phyloP scores from a whole-genome alignment of 1,140 invertebrate genomes.

The Linepithema humile region DNA sequence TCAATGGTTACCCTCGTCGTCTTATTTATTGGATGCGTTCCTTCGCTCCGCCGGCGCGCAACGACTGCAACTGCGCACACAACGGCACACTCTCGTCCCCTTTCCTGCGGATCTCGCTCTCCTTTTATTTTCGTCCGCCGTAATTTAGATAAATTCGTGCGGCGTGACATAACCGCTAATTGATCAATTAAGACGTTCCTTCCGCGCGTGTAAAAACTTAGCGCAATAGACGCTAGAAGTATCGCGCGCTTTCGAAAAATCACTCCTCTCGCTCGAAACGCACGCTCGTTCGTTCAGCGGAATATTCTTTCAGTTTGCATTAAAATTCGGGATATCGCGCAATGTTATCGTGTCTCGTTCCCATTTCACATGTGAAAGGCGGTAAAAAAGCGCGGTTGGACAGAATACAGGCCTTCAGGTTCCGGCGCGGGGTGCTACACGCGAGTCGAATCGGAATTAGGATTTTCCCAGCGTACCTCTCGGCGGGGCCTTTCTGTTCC shows the following conservation, averaged over 20 bases:
- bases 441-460: constrained; percentile 36
- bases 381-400: background rate
- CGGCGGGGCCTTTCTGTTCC: constrained; percentile 40
- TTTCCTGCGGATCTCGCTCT: background rate
- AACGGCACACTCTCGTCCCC: constrained; percentile 43
- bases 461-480: constrained; percentile 17
- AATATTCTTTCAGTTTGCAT: background rate
- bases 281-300: too few species aligned
- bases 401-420: background rate
- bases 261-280: background rate
- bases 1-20: constrained; percentile 82
- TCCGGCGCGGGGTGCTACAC: background rate
- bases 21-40: constrained; percentile 81
- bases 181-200: constrained; percentile 29
- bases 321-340: too few species aligned
- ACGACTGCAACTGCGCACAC: constrained; percentile 65
- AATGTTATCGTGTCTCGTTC: too few species aligned
- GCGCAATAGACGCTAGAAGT: background rate
- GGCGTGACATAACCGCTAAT: constrained; percentile 3
- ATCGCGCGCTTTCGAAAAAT: background rate
- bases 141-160: constrained; percentile 44
- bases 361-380: background rate
- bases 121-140: constrained; percentile 6
- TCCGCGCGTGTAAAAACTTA: background rate
- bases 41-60: constrained; percentile 70